Evolutionary conservation across 2,888 invertebrate genomes (phyloP), one percentile per base, ranked within the genome.

Genomic region (Myathropa florea): DNA sequence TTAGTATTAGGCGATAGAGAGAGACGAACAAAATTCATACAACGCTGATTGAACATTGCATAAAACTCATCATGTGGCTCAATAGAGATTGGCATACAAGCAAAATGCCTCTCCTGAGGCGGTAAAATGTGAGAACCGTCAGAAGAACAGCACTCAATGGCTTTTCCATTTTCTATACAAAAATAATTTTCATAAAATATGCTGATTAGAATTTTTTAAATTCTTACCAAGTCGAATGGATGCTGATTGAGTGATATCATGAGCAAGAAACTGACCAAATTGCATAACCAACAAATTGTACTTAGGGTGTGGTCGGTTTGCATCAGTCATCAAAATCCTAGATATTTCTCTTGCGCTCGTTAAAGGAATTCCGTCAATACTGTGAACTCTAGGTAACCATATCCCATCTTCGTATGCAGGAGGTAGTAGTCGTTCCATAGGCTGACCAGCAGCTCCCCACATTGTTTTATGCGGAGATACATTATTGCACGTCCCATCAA

Each of bases 401-500:
- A 93, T 93, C 93, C 95, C 95, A 91, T 95, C 95, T 86, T 94
- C 94, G 88, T 95, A 95, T 75, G 94, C 94, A 0, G 96, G 95
- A 0, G 95, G 95, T 26, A 96, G 91, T 0, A 96, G 91, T 85
- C 96, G 94, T 86, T 95, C 94, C 90, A 94, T 95, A 1, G 95
- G 94, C 23, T 95, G 94, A 65, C 94, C 93, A 9, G 94, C 94
- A 21, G 95, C 94, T 3, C 98, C 98, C 96, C 96, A 96, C 30
- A 89, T 87, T 0, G 91, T 88, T 23, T 90, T 91, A 3, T 89
- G 88, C 0, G 91, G 88, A 82, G 89, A 14, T 14, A 94, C 94
- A 92, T 97, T 98, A 92, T 97, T 98, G 91, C 98, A 98, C 12
- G 95, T 95, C 0, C 98, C 98, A 90, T 97, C 96, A 23, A 96